Base-by-base conservation (phyloP, 2,113 vertebrate genomes). In the Mormyrus lacerda region DNA sequence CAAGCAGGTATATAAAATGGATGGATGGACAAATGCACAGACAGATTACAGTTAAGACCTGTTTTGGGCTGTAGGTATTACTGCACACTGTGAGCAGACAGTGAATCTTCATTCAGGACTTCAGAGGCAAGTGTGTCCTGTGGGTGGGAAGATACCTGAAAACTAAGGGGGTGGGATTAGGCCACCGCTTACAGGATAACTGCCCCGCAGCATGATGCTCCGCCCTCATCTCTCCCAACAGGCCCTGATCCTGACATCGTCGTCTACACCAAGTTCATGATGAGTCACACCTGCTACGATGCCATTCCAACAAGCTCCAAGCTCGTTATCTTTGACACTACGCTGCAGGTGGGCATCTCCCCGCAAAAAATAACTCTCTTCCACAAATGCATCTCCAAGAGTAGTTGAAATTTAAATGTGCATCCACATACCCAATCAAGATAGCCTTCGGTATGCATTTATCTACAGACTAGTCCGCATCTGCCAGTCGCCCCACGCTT, bases 251-350 rank as follows among this genome's bases (percentile, higher is more conserved):
- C 91, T 4, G 96, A 97, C 1, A 94, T 95, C 0, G 94, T 96
- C 6, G 90, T 96, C 88, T 99, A 99, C 92, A 97, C 98, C 96
- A 95, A 96, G 87, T 99, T 99, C 94, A 97, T 99, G 97, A 97
- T 97, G 91, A 97, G 95, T 42, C 97, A 98, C 92, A 93, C 93
- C 89, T 99, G 98, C 94, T 99, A 99, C 0, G 97, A 98, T 0
- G 97, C 97, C 79, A 95, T 99, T 93, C 98, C 98, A 48, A 98
- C 97, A 93, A 99, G 98, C 94, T 98, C 97, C 93, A 97, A 98
- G 89, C 94, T 98, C 0, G 95, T 98, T 0, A 94, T 98, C 91
- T 97, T 98, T 0, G 97, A 98, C 85, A 94, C 94, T 65, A 93
- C 88, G 0, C 91, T 97, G 86, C 93, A 97, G 96, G 97, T 97